Base-by-base conservation (phyloP, 30 jellyfish, hydroid and myxozoan genomes). In the Aurelia aurita complex sp. Pacific region DNA sequence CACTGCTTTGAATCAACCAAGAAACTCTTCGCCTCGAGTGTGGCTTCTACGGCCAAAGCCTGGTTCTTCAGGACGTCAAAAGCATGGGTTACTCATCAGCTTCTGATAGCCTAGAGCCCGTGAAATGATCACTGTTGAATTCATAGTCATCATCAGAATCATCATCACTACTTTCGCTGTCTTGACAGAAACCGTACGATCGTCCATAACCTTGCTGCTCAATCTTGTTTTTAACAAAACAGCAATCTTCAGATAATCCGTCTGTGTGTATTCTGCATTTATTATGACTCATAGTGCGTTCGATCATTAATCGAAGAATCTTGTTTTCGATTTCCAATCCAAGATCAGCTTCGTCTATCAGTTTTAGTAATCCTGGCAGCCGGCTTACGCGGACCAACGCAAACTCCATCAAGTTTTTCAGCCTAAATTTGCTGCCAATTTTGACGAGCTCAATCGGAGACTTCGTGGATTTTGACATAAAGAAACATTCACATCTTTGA, bases 301-400 rank as follows among this genome's bases (percentile, higher is more conserved):
- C 79, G 70, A 82, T 54, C 63, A 72, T 77, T 57, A 82, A 75
- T 34, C 91, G 40, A 38, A 82, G 77, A 67, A 82, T 67, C 74
- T 79, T 76, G 81, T 82, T 82, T 57, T 82, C 80, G 73, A 82
- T 60, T 46, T 82, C 91, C 34, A 71, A 52, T 55, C 80, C 85
- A 7, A 82, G 53, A 52, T 82, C 74, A 43, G 71, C 91, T 32
- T 82, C 34, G 67, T 82, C 91, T 57, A 82, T 17, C 73, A 19
- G 79, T 65, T 82, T 61, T n/a, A 82, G 43, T 42, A 82, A 36
- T 18, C 80, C 78, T 1, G 91, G 91, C 85, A 82, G 4, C 52
- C 72, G 71, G 60, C 91, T 82, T 15, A 64, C 91, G 13, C 84
- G 46, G 10, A 71, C 77, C 77, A 82, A 60, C 6, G 73, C 72